Evolutionary conservation across 2,888 invertebrate species (phyloP), one percentile per base, ranked within the genome.

Genomic region (Lasius platythorax): DNA sequence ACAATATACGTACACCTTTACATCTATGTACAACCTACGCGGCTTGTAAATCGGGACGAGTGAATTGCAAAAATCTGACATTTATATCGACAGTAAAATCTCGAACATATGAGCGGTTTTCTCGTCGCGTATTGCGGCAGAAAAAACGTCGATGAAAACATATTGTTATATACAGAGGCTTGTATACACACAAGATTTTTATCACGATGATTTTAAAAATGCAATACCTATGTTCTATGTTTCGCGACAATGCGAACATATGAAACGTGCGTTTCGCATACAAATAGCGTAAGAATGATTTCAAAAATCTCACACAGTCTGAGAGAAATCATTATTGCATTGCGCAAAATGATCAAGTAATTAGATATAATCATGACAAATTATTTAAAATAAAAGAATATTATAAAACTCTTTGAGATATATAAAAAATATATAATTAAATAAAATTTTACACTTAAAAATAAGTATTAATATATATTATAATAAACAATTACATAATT

Each of bases 1-100:
- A 67, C 18, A 73, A 58, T 75, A 73, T 53, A 58, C 67, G 63
- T 56, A 85, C 53, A 56, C 40, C 33, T 53, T 75, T 73, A 58
- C 74, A 64, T 64, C 9, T 68, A 74, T 81, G 18, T 81, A 68
- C 67, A 61, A 79, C 8, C 50, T 78, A 68, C 28, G 53, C 58
- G 9, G 12, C 33, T 68, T 79, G 28, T 79, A 79, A 79, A 61
- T 79, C 30, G 66, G 58, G 70, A 68, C 68, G n/a, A 78, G 78
- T 53, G 6, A 18, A 70, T 37, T 72, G 78, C 46, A 53, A 82
- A 84, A 58, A 63, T n/a, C 11, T 63, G 50, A 78, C 66, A 56
- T n/a, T n/a, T 64, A 53, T 75, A 63, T 56, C 23, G 23, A 28
- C 18, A 15, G 11, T 37, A 76, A 76, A 23, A 67, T 11, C 5